Conservation (phyloP, 2,113 vertebrate genomes). For the Haplochromis vanheusdeni region DNA sequence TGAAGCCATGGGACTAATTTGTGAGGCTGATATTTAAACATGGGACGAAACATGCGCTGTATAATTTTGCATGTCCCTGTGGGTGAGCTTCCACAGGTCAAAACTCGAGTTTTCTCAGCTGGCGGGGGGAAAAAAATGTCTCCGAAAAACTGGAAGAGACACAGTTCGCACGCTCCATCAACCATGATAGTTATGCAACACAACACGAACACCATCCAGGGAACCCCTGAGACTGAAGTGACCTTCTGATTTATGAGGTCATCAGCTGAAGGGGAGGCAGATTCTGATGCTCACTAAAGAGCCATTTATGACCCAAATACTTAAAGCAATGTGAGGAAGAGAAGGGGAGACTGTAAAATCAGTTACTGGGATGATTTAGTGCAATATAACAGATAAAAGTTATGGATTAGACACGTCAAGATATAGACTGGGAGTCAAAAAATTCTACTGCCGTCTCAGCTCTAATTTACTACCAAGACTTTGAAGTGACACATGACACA, state of each 20-base stretch:
- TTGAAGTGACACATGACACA: neutral
- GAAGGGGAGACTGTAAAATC: neutral
- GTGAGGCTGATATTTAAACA: neutral
- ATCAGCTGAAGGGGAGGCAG: neutral
- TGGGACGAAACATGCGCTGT: neutral
- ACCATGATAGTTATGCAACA: constrained; percentile 35
- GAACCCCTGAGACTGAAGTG: neutral
- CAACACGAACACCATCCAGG: constrained; percentile 17
- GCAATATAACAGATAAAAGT: neutral
- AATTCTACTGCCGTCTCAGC: neutral
- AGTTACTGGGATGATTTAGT: neutral
- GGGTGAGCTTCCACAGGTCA: neutral
- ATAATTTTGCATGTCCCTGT: neutral
- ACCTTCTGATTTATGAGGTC: neutral
- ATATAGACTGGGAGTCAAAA: neutral
- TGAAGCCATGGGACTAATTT: neutral
- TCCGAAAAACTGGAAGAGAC: constrained; percentile 15
- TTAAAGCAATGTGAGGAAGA: neutral
- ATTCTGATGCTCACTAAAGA: neutral
- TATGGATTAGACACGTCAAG: neutral
- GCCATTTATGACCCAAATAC: constrained; percentile 24
- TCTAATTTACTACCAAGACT: neutral
- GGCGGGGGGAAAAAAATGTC: constrained; percentile 8
- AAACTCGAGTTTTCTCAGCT: constrained; percentile 52
- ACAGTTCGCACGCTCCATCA: constrained; percentile 52